phyloP scores from a whole-genome alignment of 37 sponge, comb jelly and placozoan genomes.

The Crambe crambe region DNA sequence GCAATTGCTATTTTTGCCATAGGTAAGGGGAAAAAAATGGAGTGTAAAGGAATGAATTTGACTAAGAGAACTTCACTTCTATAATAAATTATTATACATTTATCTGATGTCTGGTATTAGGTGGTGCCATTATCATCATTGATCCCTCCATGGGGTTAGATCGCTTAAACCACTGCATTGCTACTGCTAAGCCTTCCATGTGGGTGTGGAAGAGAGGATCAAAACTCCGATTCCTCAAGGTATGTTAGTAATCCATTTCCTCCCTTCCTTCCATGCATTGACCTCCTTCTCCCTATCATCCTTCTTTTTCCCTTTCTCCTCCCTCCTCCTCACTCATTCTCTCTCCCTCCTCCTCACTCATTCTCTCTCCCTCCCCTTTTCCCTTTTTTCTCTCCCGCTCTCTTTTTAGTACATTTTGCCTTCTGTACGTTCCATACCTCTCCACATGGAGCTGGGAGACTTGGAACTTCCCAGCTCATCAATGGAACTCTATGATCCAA shows the following conservation, averaged over 20 bases:
- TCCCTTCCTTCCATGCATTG: no score
- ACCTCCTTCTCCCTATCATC: no score
- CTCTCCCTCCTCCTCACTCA: background rate
- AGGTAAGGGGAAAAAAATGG: no score
- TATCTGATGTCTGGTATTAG: no score
- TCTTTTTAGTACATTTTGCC: slow-evolving; percentile 44
- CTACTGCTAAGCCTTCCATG: slow-evolving; percentile 53
- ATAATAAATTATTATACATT: no score
- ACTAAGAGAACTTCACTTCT: no score
- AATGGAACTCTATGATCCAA: slow-evolving; percentile 31
- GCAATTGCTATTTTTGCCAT: slow-evolving; percentile 56
- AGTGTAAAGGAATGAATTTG: no score
- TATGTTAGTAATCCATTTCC: no score
- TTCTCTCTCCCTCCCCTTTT: no score
- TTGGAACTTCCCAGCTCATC: slow-evolving; percentile 6
- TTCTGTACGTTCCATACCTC: slow-evolving; percentile 40
- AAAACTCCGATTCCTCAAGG: slow-evolving; percentile 52
- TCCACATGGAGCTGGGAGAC: slow-evolving; percentile 29
- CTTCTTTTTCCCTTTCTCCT: no score
- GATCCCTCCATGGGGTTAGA: slow-evolving; percentile 72
- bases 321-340: background rate
- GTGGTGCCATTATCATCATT: slow-evolving; percentile 66
- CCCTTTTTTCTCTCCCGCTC: no score
- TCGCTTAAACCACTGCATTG: slow-evolving; percentile 69
- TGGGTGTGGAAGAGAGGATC: slow-evolving; percentile 62